These are phyloP conservation scores for Thereva nobilitata DNA, from an alignment of 2,888 invertebrate genomes.

Conservation along the genomic window DNA sequence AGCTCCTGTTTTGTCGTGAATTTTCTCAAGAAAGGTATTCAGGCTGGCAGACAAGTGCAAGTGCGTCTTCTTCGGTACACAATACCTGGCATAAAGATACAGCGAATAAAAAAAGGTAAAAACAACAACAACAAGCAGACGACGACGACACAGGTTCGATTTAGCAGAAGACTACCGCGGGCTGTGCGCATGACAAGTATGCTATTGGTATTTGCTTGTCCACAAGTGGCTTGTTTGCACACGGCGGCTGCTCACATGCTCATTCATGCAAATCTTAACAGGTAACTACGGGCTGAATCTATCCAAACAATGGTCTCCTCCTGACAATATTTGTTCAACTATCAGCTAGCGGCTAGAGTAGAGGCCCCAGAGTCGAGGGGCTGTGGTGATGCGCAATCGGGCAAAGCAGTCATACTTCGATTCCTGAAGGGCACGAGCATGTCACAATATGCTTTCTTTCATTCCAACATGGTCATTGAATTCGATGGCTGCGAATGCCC, in stretches of 20 bases:
- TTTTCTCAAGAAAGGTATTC: too few species aligned
- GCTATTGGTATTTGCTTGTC: not conserved
- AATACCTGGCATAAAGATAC: too few species aligned
- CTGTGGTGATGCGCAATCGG: too few species aligned
- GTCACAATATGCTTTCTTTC: not conserved
- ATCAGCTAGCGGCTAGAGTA: not conserved
- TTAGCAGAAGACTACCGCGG: not conserved
- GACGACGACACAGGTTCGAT: not conserved
- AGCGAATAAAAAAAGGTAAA: too few species aligned
- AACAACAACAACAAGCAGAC: too few species aligned
- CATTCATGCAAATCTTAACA: slow-evolving; percentile 38
- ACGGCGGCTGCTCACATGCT: slow-evolving; percentile 27
- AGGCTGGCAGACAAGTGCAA: not conserved
- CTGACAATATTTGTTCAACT: slow-evolving; percentile 14
- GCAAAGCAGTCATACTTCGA: not conserved
- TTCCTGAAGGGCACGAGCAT: slow-evolving; percentile 1
- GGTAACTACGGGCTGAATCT: slow-evolving; percentile 29
- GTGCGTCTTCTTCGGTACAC: not conserved
- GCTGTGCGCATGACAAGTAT: slow-evolving; percentile 1
- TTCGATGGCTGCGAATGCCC: slow-evolving; percentile 3
- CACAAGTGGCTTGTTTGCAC: not conserved
- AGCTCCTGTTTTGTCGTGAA: too few species aligned
- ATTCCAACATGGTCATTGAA: slow-evolving; percentile 1
- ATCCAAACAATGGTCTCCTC: slow-evolving; percentile 35
- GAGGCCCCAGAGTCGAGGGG: too few species aligned